These are phyloP conservation scores for Calidris pugnax DNA, from an alignment of 2,113 vertebrate genomes.

Conservation along the genomic window DNA sequence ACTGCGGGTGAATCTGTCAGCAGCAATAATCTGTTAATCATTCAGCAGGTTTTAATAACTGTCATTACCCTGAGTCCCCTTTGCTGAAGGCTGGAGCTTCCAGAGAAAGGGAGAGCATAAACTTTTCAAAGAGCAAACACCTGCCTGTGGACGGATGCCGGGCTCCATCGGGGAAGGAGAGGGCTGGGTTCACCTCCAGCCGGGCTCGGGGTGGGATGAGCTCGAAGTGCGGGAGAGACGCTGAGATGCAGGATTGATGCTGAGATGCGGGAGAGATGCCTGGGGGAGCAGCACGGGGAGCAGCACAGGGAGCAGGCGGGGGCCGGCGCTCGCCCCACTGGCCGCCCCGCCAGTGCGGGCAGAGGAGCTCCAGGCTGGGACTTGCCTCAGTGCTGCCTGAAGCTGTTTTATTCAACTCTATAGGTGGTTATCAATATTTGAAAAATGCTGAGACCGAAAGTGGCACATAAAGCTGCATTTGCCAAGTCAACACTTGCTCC, in stretches of 20 bases:
- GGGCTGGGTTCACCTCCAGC: neutral
- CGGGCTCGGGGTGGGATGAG: neutral
- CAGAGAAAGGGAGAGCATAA: too few relatives aligned
- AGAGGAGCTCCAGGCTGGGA: neutral
- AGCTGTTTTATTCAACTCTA: rapidly evolving
- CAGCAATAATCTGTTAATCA: neutral
- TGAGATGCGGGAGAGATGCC: neutral
- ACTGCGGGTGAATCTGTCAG: neutral
- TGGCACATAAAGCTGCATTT: rapidly evolving
- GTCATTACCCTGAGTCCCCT: neutral
- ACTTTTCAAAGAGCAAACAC: neutral
- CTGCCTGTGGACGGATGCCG: rapidly evolving
- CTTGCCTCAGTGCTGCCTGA: rapidly evolving
- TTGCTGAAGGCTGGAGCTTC: neutral
- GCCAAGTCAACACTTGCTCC: neutral
- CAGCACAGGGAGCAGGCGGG: neutral
- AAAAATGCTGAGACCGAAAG: neutral
- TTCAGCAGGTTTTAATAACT: neutral
- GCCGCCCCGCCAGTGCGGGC: rapidly evolving
- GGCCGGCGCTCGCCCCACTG: neutral
- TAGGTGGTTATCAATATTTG: rapidly evolving
- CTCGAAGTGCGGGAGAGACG: neutral
- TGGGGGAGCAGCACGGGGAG: neutral
- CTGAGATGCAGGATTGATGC: neutral
- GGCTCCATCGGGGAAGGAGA: neutral